A percentile compares a stretch with the other conserved stretches of the same genome.
phyloP scores from a whole-genome alignment of 1,140 invertebrate genomes.

The Antheraea mylitta region DNA sequence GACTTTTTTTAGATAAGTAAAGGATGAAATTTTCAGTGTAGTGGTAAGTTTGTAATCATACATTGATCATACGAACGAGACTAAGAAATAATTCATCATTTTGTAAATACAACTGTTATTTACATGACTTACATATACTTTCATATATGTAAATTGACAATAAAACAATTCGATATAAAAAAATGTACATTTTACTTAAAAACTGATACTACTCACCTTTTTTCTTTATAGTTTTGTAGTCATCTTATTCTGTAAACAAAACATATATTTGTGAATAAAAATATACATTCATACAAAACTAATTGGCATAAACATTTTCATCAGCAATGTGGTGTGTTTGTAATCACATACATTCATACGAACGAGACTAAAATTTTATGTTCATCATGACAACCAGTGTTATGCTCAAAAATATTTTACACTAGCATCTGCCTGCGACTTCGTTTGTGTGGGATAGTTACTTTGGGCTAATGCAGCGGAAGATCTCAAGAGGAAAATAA shows the following conservation, averaged over 20 bases:
- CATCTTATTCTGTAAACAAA: neutral
- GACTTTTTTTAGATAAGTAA: neutral
- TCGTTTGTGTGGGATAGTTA: too few relatives aligned
- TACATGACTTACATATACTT: too few relatives aligned
- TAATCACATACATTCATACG: constrained; percentile 46
- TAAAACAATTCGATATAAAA: too few relatives aligned
- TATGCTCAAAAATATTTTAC: too few relatives aligned
- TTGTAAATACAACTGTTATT: neutral
- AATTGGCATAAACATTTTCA: neutral
- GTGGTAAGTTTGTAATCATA: constrained; percentile 45
- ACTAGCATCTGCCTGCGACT: too few relatives aligned
- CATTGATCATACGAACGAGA: constrained; percentile 58
- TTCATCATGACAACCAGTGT: constrained; percentile 42
- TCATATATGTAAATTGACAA: too few relatives aligned
- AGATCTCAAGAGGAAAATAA: too few relatives aligned
- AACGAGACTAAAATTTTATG: constrained; percentile 42
- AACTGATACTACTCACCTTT: neutral
- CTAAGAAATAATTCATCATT: constrained; percentile 46
- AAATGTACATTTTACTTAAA: neutral
- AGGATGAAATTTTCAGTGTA: constrained; percentile 10
- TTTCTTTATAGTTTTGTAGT: neutral
- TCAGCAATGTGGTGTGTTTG: constrained; percentile 39
- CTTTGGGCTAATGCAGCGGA: too few relatives aligned
- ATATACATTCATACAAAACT: neutral
- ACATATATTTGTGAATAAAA: neutral